Percentiles rank a stretch among this genome's conserved stretches.
Conservation (phyloP, 1,140 invertebrate genomes). For the Propsilocerus akamusi region DNA sequence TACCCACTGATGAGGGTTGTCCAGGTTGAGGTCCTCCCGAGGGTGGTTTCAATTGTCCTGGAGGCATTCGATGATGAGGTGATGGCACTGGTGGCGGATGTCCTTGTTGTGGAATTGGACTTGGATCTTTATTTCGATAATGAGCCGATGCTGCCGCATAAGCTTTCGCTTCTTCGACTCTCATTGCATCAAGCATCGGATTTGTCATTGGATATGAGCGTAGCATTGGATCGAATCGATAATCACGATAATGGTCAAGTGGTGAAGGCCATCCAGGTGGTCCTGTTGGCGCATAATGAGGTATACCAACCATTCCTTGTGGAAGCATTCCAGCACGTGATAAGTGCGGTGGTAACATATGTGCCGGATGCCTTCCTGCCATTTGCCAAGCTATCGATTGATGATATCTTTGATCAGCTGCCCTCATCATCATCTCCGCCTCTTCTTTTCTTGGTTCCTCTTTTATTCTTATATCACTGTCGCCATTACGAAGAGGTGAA, state of each 20-base stretch:
- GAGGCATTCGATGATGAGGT: conserved; percentile 25
- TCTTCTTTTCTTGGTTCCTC: conserved; percentile 44
- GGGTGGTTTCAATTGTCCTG: conserved; percentile 14
- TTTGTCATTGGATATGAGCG: conserved; percentile 46
- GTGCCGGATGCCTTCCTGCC: conserved; percentile 28
- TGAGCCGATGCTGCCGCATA: conserved; percentile 44
- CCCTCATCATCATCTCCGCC: conserved; percentile 27
- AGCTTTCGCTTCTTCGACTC: conserved; percentile 51
- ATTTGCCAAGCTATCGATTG: conserved; percentile 17
- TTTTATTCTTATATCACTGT: conserved; percentile 34
- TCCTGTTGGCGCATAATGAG: conserved; percentile 32
- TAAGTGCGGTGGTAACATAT: conserved; percentile 29
- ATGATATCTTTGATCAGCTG: conserved; percentile 23
- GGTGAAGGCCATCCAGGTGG: conserved; percentile 38
- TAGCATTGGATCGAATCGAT: conserved; percentile 41
- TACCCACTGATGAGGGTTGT: conserved; percentile 22
- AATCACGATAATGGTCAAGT: conserved; percentile 40
- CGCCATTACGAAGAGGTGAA: conserved; percentile 48
- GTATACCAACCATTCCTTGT: conserved; percentile 25
- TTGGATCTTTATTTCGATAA: conserved; percentile 37
- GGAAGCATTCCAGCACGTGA: conserved; percentile 29
- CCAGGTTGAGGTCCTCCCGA: conserved; percentile 14
- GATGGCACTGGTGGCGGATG: conserved; percentile 25
- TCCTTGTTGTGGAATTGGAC: conserved; percentile 29
- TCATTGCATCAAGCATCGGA: conserved; percentile 43